Conservation (phyloP, 2,113 vertebrate species). For the Emydocephalus ijimae region DNA sequence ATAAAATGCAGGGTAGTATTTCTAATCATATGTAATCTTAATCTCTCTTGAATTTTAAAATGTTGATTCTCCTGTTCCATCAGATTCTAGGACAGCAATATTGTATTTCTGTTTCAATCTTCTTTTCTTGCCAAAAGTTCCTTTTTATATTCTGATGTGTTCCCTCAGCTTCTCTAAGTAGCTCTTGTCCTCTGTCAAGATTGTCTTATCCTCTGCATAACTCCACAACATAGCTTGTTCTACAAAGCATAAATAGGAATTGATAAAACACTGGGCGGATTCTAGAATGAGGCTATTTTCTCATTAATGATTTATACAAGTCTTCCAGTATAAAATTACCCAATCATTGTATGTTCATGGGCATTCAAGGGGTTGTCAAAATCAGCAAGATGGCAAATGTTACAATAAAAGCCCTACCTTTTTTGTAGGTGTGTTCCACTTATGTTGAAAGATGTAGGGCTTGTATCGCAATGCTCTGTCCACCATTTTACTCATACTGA, state of each 20-base stretch:
- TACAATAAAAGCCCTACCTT: background rate
- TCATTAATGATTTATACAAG: background rate
- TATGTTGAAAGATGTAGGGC: background rate
- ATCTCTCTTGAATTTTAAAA: background rate
- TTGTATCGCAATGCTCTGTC: background rate
- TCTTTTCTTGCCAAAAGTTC: background rate
- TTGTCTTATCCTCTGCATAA: background rate
- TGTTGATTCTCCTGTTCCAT: background rate
- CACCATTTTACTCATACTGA: background rate
- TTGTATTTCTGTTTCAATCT: background rate
- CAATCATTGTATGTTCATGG: background rate
- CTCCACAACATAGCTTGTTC: conserved; percentile 5
- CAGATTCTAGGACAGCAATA: background rate
- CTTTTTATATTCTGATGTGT: background rate
- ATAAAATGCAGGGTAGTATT: background rate
- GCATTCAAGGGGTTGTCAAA: background rate
- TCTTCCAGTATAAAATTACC: background rate
- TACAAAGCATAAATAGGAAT: background rate
- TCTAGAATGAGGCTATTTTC: background rate
- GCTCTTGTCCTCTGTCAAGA: background rate
- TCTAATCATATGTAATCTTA: background rate
- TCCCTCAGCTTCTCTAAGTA: background rate
- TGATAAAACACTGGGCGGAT: background rate
- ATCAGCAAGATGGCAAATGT: background rate
- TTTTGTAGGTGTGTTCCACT: background rate